Evolutionary conservation across 2,888 invertebrate genomes (phyloP), one percentile per base, ranked within the genome.

Genomic region (Lamproptera curius): DNA sequence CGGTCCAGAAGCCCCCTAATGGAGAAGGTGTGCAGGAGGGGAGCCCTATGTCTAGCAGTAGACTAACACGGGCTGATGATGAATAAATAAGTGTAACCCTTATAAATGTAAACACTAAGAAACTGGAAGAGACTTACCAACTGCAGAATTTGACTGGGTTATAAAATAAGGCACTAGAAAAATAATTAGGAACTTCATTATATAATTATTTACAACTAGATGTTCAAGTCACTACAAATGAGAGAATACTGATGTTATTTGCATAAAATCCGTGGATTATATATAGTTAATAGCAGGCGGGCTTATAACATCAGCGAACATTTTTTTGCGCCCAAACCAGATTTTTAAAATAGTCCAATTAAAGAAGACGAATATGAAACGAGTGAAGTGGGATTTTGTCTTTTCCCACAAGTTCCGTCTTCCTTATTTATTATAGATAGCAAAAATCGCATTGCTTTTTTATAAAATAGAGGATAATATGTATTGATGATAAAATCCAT

Each of bases 51-150:
- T n/a, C n/a, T n/a, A n/a, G n/a, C n/a, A n/a, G n/a, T n/a, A n/a
- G n/a, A n/a, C n/a, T n/a, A n/a, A n/a, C n/a, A n/a, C n/a, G n/a
- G n/a, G n/a, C n/a, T n/a, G n/a, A n/a, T n/a, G n/a, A n/a, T n/a
- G n/a, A n/a, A n/a, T n/a, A n/a, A n/a, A n/a, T n/a, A n/a, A n/a
- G n/a, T n/a, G n/a, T n/a, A n/a, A n/a, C n/a, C n/a, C n/a, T n/a
- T n/a, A n/a, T n/a, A 10, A 10, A 28, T 6, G n/a, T 28, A 28
- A n/a, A 28, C 10, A 9, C 10, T 28, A 28, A 5, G 8, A 28
- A 28, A 34, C n/a, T 17, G 35, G 38, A 35, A 10, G 14, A 28
- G 15, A 33, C 46, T 48, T 35, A 46, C 52, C 52, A 16, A 35
- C 1, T n/a, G 34, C 16, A 13, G 23, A 39, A 11, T 43, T 23